phyloP scores from a whole-genome alignment of 2,797 vertebrate genomes.

The Nannoperca australis region DNA sequence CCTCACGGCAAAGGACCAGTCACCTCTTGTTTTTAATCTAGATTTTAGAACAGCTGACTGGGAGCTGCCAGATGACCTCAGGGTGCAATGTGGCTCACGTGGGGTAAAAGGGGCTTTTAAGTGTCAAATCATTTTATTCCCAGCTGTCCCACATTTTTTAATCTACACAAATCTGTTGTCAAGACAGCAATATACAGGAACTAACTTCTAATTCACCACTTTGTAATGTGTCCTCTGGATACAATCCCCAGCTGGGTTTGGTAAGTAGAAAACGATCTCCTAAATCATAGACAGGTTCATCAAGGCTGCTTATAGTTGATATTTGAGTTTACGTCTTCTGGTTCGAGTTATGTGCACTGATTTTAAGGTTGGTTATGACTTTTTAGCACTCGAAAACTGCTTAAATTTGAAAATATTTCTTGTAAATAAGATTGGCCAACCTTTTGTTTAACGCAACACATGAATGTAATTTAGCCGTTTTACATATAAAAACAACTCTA shows the following conservation, averaged over 20 bases:
- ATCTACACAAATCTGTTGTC: background rate
- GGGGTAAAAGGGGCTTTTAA: background rate
- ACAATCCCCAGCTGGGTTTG: background rate
- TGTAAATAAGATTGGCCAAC: background rate
- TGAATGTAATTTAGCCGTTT: background rate
- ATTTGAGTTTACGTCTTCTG: background rate
- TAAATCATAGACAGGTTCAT: background rate
- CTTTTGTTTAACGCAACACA: background rate
- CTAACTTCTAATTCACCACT: background rate
- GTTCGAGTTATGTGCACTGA: background rate
- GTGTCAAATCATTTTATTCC: background rate
- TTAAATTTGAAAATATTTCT: background rate
- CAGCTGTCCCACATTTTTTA: background rate
- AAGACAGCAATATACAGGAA: background rate
- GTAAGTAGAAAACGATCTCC: background rate
- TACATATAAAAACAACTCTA: constrained; percentile 1
- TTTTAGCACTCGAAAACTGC: background rate
- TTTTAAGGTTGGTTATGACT: background rate
- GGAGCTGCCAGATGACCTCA: constrained; percentile 3
- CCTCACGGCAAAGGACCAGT: constrained; percentile 1
- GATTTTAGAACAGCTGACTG: constrained; percentile 12
- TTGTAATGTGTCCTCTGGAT: no score
- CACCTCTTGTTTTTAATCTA: constrained; percentile 5
- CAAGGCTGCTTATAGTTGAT: background rate
- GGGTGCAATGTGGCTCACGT: constrained; percentile 1